Evolutionary conservation across 2,888 invertebrate genomes (phyloP), one percentile per base, ranked within the genome.

Genomic region (Mythimna vitellina): DNA sequence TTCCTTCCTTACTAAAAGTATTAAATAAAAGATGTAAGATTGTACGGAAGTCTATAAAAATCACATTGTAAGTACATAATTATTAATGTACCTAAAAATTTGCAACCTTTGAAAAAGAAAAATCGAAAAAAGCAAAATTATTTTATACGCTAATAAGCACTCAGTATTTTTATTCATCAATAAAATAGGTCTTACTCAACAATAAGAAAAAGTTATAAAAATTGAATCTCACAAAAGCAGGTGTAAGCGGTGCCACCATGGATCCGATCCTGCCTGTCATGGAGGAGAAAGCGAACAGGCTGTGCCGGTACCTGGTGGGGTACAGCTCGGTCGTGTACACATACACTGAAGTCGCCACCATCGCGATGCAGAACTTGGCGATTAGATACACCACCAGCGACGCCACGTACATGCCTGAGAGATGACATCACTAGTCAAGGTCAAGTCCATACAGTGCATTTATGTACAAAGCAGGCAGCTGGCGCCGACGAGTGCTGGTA

Each of bases 241-340:
- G 97, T 49, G 97, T 97, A 84, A 97, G 97, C 2, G 97, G 97
- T 7, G 97, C 96, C 32, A 97, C 86, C 89, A 97, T 97, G 5
- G 97, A 96, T 9, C 97, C 97, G 56, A 97, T 92, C 60, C 97
- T 92, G n/a, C 97, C 97, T 70, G 97, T 94, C 96, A 97, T 97
- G 20, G 97, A 97, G 86, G 97, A 97, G 73, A 94, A 95, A 2
- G 96, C 97, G 87, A 97, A 96, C 75, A 97, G 90, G 20, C 96
- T 96, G 86, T 97, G 97, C 42, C 97, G 91, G 76, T 97, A 90
- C 63, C 94, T 94, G 2, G 97, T 97, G 5, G 97, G 97, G 87
- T 97, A 97, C 87, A 97, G 92, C 91, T 97, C 97, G 22, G 97
- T 95, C 0, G 97, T 97, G 86, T 97, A 96, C 72, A 97, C 94